These are phyloP conservation scores for Phainopepla nitens DNA, from an alignment of 2,113 vertebrate species.

Conservation along the genomic window DNA sequence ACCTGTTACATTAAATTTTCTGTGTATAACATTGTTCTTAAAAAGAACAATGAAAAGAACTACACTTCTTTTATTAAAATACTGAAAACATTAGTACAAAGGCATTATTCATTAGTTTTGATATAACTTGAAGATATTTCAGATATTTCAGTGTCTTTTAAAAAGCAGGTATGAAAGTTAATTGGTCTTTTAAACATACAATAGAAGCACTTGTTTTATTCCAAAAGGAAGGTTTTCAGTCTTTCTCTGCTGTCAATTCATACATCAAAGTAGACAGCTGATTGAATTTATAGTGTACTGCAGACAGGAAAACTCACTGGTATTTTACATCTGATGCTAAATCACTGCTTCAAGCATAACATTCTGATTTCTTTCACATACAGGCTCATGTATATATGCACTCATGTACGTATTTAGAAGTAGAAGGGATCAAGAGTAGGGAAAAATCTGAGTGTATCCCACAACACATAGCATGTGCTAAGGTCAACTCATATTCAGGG, in stretches of 20 bases:
- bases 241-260: background rate
- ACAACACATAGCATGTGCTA: background rate
- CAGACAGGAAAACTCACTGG: background rate
- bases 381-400: rapidly evolving
- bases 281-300: background rate
- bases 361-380: background rate
- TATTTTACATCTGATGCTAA: background rate
- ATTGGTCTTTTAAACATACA: background rate
- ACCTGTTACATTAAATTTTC: background rate
- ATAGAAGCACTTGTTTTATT: background rate
- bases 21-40: background rate
- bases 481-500: background rate
- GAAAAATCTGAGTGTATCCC: background rate
- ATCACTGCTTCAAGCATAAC: background rate
- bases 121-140: background rate
- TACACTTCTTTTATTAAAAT: background rate
- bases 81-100: background rate
- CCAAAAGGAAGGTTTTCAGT: background rate
- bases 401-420: background rate
- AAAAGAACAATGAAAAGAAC: background rate
- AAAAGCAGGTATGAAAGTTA: background rate
- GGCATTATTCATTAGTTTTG: background rate
- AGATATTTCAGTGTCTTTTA: background rate
- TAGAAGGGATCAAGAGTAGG: background rate
- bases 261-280: background rate